These are phyloP conservation scores for Pseudobourletiella spinata DNA, from an alignment of 1,140 invertebrate species.

Conservation along the genomic window DNA sequence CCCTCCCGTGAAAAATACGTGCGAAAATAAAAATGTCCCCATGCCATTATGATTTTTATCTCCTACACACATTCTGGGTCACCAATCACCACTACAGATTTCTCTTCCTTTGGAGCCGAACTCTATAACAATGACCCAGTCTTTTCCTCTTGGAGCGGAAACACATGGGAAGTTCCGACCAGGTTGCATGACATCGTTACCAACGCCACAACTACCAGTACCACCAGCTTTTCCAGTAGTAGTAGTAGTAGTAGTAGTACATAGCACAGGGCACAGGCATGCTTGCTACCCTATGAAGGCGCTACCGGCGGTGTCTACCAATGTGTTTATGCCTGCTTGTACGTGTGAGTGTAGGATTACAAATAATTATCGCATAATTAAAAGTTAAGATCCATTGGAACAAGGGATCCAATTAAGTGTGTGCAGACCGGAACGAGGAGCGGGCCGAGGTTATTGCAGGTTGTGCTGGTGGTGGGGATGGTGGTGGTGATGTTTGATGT, in stretches of 20 bases:
- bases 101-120: too few relatives aligned
- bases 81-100: background rate
- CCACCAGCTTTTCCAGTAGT: background rate
- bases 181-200: too few relatives aligned
- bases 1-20: background rate
- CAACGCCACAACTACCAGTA: background rate
- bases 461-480: too few relatives aligned
- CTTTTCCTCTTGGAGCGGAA: too few relatives aligned
- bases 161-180: too few relatives aligned
- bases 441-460: too few relatives aligned
- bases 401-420: constrained; percentile 1
- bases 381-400: background rate
- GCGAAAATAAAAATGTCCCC: background rate
- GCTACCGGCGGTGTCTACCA: too few relatives aligned
- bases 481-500: too few relatives aligned
- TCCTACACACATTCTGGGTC: background rate
- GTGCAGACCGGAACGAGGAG: background rate
- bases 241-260: background rate
- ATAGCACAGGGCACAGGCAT: too few relatives aligned
- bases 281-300: too few relatives aligned
- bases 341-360: background rate
- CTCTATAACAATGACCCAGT: too few relatives aligned
- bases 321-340: too few relatives aligned
- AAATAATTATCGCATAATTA: background rate
- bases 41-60: background rate